phyloP scores from a whole-genome alignment of 1,140 invertebrate species.

The Drosophila kikkawai region DNA sequence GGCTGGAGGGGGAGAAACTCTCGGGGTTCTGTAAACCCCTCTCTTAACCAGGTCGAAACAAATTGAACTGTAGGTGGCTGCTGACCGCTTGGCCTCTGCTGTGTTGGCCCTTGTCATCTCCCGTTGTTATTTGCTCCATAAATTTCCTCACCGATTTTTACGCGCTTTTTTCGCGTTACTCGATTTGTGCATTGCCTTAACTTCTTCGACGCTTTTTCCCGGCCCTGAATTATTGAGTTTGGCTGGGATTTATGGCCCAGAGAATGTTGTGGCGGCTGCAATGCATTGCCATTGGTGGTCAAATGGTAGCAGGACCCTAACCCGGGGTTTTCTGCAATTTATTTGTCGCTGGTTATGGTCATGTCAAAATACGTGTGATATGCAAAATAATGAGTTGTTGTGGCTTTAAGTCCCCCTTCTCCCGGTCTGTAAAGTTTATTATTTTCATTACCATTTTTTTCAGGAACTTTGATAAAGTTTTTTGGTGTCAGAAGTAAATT shows the following conservation, averaged over 20 bases:
- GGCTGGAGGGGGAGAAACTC: neutral
- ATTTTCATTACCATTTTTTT: conserved; percentile 46
- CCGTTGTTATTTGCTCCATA: conserved; percentile 82
- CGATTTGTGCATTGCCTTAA: conserved; percentile 47
- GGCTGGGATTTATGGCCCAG: conserved; percentile 70
- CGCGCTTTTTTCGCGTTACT: conserved; percentile 56
- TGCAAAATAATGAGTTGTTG: conserved; percentile 81
- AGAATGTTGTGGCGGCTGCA: conserved; percentile 30
- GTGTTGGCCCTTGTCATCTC: conserved; percentile 80
- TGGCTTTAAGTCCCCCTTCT: conserved; percentile 39
- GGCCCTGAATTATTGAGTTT: conserved; percentile 69
- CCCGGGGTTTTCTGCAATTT: conserved; percentile 77
- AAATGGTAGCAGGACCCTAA: conserved; percentile 53
- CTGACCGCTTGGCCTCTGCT: conserved; percentile 73
- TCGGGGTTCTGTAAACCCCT: conserved; percentile 3
- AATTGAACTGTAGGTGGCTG: conserved; percentile 82
- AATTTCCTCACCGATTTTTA: conserved; percentile 79
- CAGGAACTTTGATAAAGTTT: conserved; percentile 18
- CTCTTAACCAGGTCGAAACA: conserved; percentile 68
- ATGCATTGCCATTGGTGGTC: conserved; percentile 33
- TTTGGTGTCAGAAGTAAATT: conserved; percentile 20
- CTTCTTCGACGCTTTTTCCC: conserved; percentile 42
- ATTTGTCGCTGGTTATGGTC: conserved; percentile 76
- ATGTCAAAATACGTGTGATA: conserved; percentile 83
- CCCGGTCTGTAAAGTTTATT: conserved; percentile 26